These are phyloP conservation scores for Oxystoma pomonae DNA, from an alignment of 2,888 invertebrate species.

Conservation along the genomic window DNA sequence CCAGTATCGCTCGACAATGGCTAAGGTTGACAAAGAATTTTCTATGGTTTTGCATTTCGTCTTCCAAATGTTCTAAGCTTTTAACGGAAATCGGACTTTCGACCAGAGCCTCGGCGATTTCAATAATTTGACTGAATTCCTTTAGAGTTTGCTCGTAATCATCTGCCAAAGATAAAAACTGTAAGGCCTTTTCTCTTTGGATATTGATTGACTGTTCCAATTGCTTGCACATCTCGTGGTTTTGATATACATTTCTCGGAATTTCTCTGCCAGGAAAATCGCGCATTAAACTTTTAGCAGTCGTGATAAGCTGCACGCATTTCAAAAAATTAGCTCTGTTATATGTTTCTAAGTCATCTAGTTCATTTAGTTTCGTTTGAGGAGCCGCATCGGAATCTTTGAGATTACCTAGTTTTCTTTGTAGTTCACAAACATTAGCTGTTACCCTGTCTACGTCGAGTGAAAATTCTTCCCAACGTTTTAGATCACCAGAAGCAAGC, in stretches of 20 bases:
- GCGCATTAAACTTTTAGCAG: constrained; percentile 60
- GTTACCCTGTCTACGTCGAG: constrained; percentile 58
- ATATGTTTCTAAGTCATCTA: constrained; percentile 65
- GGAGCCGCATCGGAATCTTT: constrained; percentile 62
- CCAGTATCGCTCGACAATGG: constrained; percentile 80
- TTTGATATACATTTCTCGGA: constrained; percentile 61
- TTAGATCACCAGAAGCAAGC: constrained; percentile 57
- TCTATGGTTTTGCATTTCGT: constrained; percentile 84
- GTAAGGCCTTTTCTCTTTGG: constrained; percentile 73
- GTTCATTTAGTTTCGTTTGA: constrained; percentile 60
- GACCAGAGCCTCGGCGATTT: constrained; percentile 76
- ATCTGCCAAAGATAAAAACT: constrained; percentile 70
- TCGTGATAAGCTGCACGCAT: constrained; percentile 58
- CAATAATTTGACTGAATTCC: constrained; percentile 82
- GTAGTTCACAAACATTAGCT: constrained; percentile 51
- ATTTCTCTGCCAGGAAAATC: constrained; percentile 67
- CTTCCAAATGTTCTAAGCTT: constrained; percentile 75
- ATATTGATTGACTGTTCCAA: constrained; percentile 65
- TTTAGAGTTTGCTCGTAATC: constrained; percentile 86
- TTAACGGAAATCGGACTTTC: constrained; percentile 73
- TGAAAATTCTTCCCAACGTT: constrained; percentile 69
- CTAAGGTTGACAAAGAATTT: constrained; percentile 86
- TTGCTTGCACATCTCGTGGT: constrained; percentile 64
- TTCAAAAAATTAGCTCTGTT: constrained; percentile 62
- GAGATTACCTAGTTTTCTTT: constrained; percentile 53